Evolutionary conservation across 2,888 invertebrate genomes (phyloP).

Genomic region (Plutella xylostella): DNA sequence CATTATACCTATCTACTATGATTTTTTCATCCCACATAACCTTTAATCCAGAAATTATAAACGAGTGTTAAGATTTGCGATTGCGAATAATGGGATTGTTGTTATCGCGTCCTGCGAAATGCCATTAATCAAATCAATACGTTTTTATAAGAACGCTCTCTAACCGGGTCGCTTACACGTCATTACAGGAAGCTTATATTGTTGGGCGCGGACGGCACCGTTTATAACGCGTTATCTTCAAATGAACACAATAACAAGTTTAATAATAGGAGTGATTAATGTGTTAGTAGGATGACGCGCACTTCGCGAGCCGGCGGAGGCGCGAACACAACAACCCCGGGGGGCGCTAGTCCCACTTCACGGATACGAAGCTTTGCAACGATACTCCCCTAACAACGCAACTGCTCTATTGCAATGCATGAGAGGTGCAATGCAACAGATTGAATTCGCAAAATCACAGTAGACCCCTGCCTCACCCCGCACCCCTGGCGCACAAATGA

Average conservation of each 20-base stretch:
- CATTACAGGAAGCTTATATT: constrained; percentile 65
- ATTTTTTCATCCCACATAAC: too few relatives aligned
- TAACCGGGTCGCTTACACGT: constrained; percentile 51
- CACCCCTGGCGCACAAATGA: constrained; percentile 57
- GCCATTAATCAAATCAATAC: constrained; percentile 53
- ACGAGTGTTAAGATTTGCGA: too few relatives aligned
- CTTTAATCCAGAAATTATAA: too few relatives aligned
- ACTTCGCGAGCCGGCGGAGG: constrained; percentile 43
- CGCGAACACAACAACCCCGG: constrained; percentile 36
- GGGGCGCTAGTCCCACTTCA: neutral
- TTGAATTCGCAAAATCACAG: neutral
- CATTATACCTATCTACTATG: too few relatives aligned
- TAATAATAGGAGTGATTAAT: constrained; percentile 68
- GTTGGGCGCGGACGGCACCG: constrained; percentile 61
- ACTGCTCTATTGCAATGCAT: too few relatives aligned
- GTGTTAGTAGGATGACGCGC: constrained; percentile 65
- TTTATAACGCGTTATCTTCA: constrained; percentile 67
- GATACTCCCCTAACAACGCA: too few relatives aligned
- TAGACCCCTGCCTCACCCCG: constrained; percentile 16
- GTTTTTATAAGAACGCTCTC: constrained; percentile 39
- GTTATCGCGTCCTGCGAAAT: constrained; percentile 24
- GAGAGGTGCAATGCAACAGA: too few relatives aligned
- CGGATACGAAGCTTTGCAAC: neutral
- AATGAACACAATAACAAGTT: constrained; percentile 68
- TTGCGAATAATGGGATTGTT: constrained; percentile 17